phyloP scores from a whole-genome alignment of 2,113 vertebrate species.

The Tragelaphus strepsiceros region DNA sequence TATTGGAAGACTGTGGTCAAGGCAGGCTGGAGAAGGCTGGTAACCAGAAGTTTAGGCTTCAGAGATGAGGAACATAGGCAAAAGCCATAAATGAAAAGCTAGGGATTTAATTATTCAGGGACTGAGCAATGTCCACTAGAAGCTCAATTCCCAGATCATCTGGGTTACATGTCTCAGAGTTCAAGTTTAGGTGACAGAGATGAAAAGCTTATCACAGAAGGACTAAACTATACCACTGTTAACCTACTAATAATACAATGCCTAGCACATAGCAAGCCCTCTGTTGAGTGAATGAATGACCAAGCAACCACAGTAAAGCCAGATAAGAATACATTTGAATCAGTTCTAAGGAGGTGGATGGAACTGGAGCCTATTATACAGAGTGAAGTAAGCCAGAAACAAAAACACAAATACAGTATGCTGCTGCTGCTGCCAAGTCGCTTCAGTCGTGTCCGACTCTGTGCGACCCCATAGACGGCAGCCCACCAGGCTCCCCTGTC shows the following conservation, averaged over 20 bases:
- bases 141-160: background rate
- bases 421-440: too few relatives aligned
- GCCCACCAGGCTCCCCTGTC: too few relatives aligned
- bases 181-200: background rate
- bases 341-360: too few relatives aligned
- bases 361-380: too few relatives aligned
- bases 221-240: background rate
- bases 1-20: background rate
- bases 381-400: too few relatives aligned
- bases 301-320: background rate
- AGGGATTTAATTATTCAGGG: background rate
- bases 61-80: background rate
- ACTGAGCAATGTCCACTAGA: background rate
- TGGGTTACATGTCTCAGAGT: background rate
- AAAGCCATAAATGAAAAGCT: background rate
- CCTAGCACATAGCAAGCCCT: background rate
- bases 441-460: too few relatives aligned
- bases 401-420: too few relatives aligned
- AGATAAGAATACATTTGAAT: background rate
- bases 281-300: background rate
- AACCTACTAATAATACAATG: background rate
- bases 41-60: background rate
- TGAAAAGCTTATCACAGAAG: background rate
- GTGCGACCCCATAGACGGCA: too few relatives aligned
- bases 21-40: background rate